Percentiles rank a stretch among this genome's conserved stretches.
Conservation (phyloP, 2,888 invertebrate genomes). For the Slavum lentiscoides region DNA sequence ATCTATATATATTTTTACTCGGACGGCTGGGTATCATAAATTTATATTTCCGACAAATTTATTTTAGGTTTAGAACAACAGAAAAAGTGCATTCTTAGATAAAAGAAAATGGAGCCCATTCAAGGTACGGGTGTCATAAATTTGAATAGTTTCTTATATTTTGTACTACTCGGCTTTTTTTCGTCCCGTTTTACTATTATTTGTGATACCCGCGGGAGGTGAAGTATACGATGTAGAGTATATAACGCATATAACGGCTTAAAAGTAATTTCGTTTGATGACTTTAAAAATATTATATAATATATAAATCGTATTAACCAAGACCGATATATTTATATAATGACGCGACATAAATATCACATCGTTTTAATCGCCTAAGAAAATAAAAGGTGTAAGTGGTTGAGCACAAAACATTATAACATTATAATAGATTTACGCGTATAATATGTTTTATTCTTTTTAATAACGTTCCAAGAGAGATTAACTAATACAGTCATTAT, state of each 20-base stretch:
- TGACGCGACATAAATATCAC: too few species aligned
- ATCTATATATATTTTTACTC: neutral
- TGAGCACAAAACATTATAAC: too few species aligned
- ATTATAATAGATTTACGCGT: too few species aligned
- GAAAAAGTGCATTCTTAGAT: neutral
- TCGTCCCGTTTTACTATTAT: neutral
- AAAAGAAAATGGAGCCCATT: neutral
- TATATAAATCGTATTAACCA: neutral
- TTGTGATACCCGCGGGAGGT: constrained; percentile 8
- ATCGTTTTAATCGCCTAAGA: too few species aligned
- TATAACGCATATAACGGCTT: neutral
- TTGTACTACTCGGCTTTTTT: neutral
- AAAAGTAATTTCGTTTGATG: neutral
- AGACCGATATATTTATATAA: too few species aligned
- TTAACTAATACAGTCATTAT: too few species aligned
- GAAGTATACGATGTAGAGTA: neutral
- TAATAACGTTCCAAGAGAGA: too few species aligned
- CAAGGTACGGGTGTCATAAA: neutral
- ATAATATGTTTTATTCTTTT: too few species aligned
- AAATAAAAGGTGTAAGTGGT: too few species aligned
- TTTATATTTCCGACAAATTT: neutral
- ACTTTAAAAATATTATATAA: neutral
- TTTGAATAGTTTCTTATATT: constrained; percentile 25
- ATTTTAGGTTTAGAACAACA: neutral
- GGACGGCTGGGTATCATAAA: neutral